Base-by-base conservation (phyloP, 2,888 invertebrate genomes). In the Drosophila flavopinicola region DNA sequence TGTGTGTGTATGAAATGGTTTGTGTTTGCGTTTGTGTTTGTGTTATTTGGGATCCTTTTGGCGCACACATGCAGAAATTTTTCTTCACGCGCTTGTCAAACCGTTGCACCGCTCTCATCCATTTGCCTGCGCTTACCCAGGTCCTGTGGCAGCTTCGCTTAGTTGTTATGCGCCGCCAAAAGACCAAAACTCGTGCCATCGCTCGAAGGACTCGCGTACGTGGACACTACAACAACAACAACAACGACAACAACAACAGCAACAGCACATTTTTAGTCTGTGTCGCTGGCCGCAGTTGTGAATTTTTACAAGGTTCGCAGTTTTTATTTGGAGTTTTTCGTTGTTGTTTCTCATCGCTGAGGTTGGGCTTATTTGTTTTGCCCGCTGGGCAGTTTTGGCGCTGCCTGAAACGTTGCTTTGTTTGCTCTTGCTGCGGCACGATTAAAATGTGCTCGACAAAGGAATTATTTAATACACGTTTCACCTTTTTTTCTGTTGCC, bases 381-480 rank as follows among this genome's bases (percentile, higher is more conserved):
- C 52, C 66, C 66, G 53, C 15, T 61, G 73, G 73, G 53, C 68
- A 68, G 65, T 61, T 66, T 71, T 58, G 47, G 25, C 39, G 51
- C 23, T 49, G 64, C 58, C 67, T 54, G 69, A 60, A 63, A 53
- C 68, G 60, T 37, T 63, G 66, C 57, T 70, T 73, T 85, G 85
- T 85, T 82, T 78, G 78, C 71, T 69, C 51, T 68, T 85, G 70
- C 77, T 75, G 71, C 75, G 70, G 83, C 83, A 83, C 83, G 83
- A 83, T 83, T 83, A 83, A 83, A 83, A 85, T 83, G 83, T 83
- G 85, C 83, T 85, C 85, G 77, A 83, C 83, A 83, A 83, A 83
- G 83, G 83, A 83, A 83, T 83, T 85, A 83, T 83, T 83, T 83
- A 83, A 83, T 85, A 77, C 83, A 83, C 83, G 83, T 83, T 83